These are phyloP conservation scores for Lasioglossum vierecki DNA, from an alignment of 2,888 invertebrate genomes.

Conservation along the genomic window DNA sequence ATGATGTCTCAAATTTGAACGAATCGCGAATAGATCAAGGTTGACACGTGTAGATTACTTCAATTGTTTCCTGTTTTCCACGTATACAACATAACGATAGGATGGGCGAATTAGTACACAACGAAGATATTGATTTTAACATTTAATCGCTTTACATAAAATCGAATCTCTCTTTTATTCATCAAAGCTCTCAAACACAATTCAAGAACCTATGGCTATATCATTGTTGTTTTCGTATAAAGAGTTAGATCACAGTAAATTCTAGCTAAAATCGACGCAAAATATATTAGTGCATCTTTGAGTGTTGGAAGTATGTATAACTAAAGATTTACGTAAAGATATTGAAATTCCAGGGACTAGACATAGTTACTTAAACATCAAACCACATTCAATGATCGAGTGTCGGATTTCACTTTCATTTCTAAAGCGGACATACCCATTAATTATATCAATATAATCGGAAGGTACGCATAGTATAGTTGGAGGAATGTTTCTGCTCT, in stretches of 20 bases:
- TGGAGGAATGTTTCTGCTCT: slow-evolving; percentile 77
- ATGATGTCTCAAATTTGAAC: slow-evolving; percentile 36
- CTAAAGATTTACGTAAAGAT: slow-evolving; percentile 48
- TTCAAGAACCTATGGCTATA: slow-evolving; percentile 51
- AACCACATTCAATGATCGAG: slow-evolving; percentile 53
- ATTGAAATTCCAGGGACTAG: slow-evolving; percentile 56
- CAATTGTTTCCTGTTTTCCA: slow-evolving; percentile 48
- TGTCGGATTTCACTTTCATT: slow-evolving; percentile 67
- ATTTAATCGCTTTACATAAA: slow-evolving; percentile 65
- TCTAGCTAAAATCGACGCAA: slow-evolving; percentile 60
- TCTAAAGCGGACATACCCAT: slow-evolving; percentile 66
- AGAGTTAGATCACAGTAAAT: slow-evolving; percentile 65
- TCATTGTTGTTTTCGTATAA: slow-evolving; percentile 56
- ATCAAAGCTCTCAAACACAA: slow-evolving; percentile 43
- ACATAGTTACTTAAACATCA: slow-evolving; percentile 53
- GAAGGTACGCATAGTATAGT: slow-evolving; percentile 73
- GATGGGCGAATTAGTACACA: slow-evolving; percentile 28
- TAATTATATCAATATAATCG: slow-evolving; percentile 55
- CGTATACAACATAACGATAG: slow-evolving; percentile 19
- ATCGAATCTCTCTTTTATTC: slow-evolving; percentile 49
- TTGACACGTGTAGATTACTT: slow-evolving; percentile 21
- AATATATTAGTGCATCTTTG: slow-evolving; percentile 61
- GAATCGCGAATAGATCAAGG: slow-evolving; percentile 10
- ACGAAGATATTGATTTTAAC: slow-evolving; percentile 42
- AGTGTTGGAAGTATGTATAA: slow-evolving; percentile 49